phyloP scores from a whole-genome alignment of 2,888 invertebrate genomes.

The Melipona bicolor region DNA sequence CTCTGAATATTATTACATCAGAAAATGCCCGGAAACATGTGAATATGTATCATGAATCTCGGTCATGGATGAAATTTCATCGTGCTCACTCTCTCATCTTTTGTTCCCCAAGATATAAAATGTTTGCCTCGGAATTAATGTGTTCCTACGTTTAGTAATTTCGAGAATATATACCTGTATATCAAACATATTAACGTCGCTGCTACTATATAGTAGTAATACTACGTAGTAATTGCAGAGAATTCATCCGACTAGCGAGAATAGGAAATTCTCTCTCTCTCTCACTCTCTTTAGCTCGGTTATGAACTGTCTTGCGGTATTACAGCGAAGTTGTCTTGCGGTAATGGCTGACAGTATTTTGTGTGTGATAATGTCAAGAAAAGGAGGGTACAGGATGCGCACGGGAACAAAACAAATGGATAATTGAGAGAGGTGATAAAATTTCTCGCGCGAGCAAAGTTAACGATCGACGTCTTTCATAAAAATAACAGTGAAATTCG shows the following conservation, averaged over 20 bases:
- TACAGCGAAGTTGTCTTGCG: neutral
- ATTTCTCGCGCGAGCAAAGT: slow-evolving; percentile 16
- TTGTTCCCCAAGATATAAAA: neutral
- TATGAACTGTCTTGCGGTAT: neutral
- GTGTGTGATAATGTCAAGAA: slow-evolving; percentile 13
- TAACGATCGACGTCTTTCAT: slow-evolving; percentile 31
- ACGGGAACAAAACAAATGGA: slow-evolving; percentile 49
- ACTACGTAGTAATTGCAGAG: neutral
- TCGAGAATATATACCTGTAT: neutral
- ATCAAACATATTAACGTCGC: neutral
- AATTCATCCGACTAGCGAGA: neutral
- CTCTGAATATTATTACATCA: neutral
- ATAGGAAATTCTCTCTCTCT: no score
- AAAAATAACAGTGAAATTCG: slow-evolving; percentile 49
- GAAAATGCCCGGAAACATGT: neutral
- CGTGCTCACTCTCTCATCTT: neutral
- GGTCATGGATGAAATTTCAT: neutral
- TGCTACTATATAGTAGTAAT: neutral
- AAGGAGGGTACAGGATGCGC: slow-evolving; percentile 23
- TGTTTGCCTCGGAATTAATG: neutral
- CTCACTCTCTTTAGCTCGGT: neutral
- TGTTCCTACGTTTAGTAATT: neutral
- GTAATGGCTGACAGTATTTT: slow-evolving; percentile 9
- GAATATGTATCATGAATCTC: neutral
- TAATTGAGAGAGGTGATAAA: slow-evolving; percentile 59